These are phyloP conservation scores for Micrasema minimum DNA, from an alignment of 1,140 invertebrate species.

Conservation along the genomic window DNA sequence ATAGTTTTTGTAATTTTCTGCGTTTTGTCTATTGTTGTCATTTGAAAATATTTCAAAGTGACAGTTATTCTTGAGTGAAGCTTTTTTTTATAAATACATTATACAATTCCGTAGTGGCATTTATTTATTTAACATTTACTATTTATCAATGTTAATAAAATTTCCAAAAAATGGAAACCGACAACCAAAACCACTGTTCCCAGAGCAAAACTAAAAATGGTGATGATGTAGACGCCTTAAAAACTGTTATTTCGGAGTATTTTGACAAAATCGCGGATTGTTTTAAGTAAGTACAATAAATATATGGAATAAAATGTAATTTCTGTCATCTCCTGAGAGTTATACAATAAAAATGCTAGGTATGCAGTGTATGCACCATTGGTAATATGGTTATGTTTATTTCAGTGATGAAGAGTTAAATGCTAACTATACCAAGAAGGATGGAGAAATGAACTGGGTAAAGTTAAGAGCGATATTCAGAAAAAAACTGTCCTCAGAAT, in stretches of 20 bases:
- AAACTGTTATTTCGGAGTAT: neutral
- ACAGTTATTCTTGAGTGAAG: neutral
- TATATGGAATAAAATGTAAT: too few relatives aligned
- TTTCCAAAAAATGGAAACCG: constrained; percentile 3
- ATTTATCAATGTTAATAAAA: neutral
- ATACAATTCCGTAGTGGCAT: neutral
- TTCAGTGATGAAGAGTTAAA: constrained; percentile 44
- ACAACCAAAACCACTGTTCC: neutral
- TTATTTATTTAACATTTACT: neutral
- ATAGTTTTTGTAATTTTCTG: too few relatives aligned
- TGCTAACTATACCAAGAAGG: constrained; percentile 41
- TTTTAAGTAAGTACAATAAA: constrained; percentile 13
- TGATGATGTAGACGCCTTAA: constrained; percentile 1
- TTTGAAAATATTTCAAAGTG: neutral
- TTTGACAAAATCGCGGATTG: constrained; percentile 26
- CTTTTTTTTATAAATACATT: neutral
- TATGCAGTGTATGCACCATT: too few relatives aligned
- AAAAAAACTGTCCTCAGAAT: constrained; percentile 60
- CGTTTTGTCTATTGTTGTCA: neutral
- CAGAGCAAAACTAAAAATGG: neutral
- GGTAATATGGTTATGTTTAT: neutral
- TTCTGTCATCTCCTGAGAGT: too few relatives aligned
- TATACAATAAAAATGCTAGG: too few relatives aligned
- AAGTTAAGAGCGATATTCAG: constrained; percentile 62
- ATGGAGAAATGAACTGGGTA: constrained; percentile 62